phyloP scores from a whole-genome alignment of 2,888 invertebrate genomes.

The Pheosia tremula region DNA sequence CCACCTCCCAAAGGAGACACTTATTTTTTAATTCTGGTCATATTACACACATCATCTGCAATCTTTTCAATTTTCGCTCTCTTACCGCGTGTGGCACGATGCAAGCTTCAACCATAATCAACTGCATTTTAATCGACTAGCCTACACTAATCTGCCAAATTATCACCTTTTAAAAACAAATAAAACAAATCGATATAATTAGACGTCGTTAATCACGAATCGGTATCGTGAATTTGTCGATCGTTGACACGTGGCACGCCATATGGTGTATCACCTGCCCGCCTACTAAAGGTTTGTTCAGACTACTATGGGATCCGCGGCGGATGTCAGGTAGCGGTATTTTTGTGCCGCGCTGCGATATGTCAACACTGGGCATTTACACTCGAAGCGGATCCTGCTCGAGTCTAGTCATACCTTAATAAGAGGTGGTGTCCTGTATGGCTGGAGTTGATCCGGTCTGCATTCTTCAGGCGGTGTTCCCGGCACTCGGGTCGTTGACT shows the following conservation, averaged over 20 bases:
- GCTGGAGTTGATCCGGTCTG: conserved; percentile 61
- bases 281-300: conserved; percentile 35
- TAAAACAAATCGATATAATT: conserved; percentile 35
- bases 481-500: conserved; percentile 72
- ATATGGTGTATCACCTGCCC: conserved; percentile 77
- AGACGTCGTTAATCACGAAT: conserved; percentile 57
- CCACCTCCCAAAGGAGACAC: too few species aligned
- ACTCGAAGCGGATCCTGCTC: neutral
- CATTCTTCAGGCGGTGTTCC: conserved; percentile 67
- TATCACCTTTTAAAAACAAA: conserved; percentile 40
- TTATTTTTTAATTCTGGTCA: too few species aligned
- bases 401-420: conserved; percentile 23
- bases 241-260: conserved; percentile 72
- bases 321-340: too few species aligned
- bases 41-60: too few species aligned
- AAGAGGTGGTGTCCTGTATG: conserved; percentile 49
- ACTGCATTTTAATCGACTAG: neutral
- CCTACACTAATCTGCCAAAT: neutral
- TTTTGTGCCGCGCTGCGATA: neutral
- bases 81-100: neutral
- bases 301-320: conserved; percentile 1
- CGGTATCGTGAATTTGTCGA: conserved; percentile 41
- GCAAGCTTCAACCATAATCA: neutral
- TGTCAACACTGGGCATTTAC: too few species aligned
- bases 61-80: too few species aligned